phyloP scores from a whole-genome alignment of 1,140 invertebrate genomes.

The Drosophila simulans region DNA sequence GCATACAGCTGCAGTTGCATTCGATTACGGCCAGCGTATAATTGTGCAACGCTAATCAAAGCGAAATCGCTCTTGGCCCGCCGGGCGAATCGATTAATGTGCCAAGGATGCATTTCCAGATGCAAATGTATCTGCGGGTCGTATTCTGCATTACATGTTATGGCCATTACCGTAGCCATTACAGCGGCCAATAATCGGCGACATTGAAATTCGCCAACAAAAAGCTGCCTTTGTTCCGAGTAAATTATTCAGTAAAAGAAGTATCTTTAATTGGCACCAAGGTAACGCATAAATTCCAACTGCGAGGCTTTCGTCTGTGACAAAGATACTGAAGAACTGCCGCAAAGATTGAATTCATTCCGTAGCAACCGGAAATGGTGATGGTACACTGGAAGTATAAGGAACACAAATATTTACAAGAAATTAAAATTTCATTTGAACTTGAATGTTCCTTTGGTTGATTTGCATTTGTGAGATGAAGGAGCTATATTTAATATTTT shows the following conservation, averaged over 20 bases:
- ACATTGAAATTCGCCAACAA: not conserved
- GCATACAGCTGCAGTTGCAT: slow-evolving; percentile 23
- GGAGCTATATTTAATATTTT: too few species aligned
- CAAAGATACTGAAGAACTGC: slow-evolving; percentile 16
- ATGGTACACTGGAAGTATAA: not conserved
- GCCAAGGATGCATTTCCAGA: slow-evolving; percentile 29
- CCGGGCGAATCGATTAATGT: slow-evolving; percentile 49
- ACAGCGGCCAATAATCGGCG: slow-evolving; percentile 7
- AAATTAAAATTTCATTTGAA: not conserved
- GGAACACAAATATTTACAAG: too few species aligned
- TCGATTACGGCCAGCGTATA: slow-evolving; percentile 45
- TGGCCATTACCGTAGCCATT: slow-evolving; percentile 34
- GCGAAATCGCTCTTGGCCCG: slow-evolving; percentile 36
- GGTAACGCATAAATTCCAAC: slow-evolving; percentile 37
- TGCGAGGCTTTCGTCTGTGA: slow-evolving; percentile 1
- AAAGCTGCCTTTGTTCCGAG: not conserved
- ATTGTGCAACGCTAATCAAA: slow-evolving; percentile 52
- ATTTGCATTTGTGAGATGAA: too few species aligned
- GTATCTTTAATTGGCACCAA: slow-evolving; percentile 46
- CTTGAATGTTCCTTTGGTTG: too few species aligned
- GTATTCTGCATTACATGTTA: slow-evolving; percentile 30
- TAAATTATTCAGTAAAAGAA: slow-evolving; percentile 26
- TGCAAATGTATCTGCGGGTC: slow-evolving; percentile 28
- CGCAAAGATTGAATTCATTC: slow-evolving; percentile 11
- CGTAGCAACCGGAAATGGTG: slow-evolving; percentile 50